These are phyloP conservation scores for Ichneumon xanthorius DNA, from an alignment of 2,888 invertebrate species.

Conservation along the genomic window DNA sequence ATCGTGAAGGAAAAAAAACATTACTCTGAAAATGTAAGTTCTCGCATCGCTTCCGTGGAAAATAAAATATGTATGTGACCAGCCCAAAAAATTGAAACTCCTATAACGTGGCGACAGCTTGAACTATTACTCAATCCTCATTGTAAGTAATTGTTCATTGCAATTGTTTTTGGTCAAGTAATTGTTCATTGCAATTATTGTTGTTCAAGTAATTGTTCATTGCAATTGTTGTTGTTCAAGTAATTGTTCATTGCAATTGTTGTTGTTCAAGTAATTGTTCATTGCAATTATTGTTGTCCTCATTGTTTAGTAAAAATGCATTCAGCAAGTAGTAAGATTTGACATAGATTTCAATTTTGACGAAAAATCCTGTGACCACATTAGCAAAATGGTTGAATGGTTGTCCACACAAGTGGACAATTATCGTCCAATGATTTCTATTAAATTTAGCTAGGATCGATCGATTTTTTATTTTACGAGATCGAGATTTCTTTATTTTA, in stretches of 20 bases:
- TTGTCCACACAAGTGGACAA: neutral
- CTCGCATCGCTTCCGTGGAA: neutral
- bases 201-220: too few relatives aligned
- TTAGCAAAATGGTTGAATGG: neutral
- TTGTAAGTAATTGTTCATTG: neutral
- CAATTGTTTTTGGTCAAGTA: too few relatives aligned
- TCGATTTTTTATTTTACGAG: neutral
- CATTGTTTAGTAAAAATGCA: neutral
- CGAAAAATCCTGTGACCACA: neutral
- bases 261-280: too few relatives aligned
- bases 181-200: too few relatives aligned
- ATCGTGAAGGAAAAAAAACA: neutral
- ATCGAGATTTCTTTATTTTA: neutral
- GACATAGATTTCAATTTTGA: neutral
- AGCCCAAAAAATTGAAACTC: neutral
- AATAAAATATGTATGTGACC: neutral
- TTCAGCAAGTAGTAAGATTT: neutral
- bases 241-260: too few relatives aligned
- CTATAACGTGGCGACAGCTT: neutral
- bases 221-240: too few relatives aligned
- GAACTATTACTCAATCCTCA: neutral
- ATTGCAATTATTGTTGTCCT: neutral
- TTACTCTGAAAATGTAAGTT: neutral
- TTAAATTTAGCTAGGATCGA: neutral
- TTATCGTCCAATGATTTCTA: neutral